Percentiles rank a stretch among this genome's conserved stretches.
These are phyloP conservation scores for Stichopus chloronotus DNA, from an alignment of 35 echinoderm and acorn worm species.

Conservation along the genomic window DNA sequence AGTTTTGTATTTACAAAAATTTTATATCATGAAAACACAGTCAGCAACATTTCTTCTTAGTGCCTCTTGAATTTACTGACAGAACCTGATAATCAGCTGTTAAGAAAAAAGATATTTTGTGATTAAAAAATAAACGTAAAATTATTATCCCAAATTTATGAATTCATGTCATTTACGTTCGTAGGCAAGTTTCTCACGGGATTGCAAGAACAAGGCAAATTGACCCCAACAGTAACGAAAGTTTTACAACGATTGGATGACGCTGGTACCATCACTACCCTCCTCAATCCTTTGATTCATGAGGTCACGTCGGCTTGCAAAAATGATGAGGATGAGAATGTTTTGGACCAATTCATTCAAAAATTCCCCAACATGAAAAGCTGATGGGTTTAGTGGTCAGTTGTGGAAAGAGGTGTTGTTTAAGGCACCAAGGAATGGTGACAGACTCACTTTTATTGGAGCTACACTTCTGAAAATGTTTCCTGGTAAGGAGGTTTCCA, in stretches of 20 bases:
- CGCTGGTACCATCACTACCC: background rate
- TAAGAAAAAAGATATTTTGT: background rate
- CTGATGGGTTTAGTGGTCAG: background rate
- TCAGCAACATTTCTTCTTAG: background rate
- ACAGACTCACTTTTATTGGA: background rate
- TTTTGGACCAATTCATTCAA: conserved; percentile 11
- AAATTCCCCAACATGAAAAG: background rate
- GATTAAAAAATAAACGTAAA: background rate
- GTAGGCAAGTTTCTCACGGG: background rate
- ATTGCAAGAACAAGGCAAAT: background rate
- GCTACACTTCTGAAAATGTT: conserved; percentile 19
- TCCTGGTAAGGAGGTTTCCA: conserved; percentile 8
- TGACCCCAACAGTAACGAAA: background rate
- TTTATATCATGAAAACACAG: too few species aligned
- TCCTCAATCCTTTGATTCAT: conserved; percentile 10
- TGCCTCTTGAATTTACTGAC: background rate
- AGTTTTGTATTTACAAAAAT: too few species aligned
- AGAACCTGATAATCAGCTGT: background rate
- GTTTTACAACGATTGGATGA: background rate
- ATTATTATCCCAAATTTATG: too few species aligned
- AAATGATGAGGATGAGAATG: background rate
- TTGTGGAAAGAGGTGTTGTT: conserved; percentile 7
- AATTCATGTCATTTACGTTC: background rate
- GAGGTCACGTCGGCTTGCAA: background rate
- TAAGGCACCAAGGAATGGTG: background rate